Percentiles rank a stretch among this genome's conserved stretches.
Evolutionary conservation across 2,113 vertebrate species (phyloP).

Genomic region (Bolborhynchus lineola): DNA sequence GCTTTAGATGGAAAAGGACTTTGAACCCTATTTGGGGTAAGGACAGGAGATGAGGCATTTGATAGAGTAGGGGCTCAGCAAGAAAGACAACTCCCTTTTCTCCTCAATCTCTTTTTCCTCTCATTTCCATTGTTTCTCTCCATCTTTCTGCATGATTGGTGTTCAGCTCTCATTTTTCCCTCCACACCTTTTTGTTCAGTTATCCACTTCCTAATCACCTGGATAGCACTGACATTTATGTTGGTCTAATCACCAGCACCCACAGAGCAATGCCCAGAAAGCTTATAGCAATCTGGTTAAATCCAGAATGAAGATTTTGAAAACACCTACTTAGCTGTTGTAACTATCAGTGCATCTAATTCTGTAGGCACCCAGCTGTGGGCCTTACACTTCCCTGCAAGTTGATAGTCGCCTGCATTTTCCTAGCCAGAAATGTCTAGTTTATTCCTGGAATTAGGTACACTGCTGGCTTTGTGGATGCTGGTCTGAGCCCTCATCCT

Average conservation of each 20-base stretch:
- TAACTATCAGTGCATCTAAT: neutral
- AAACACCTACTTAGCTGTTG: neutral
- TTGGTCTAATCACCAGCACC: neutral
- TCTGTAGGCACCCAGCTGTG: neutral
- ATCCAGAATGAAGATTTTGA: neutral
- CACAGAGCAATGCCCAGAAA: neutral
- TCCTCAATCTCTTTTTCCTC: neutral
- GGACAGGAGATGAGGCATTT: neutral
- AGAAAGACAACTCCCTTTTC: neutral
- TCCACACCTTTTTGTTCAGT: neutral
- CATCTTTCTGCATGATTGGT: neutral
- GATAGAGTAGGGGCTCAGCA: neutral
- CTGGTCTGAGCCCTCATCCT: neutral
- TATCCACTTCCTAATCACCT: neutral
- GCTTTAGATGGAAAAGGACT: neutral
- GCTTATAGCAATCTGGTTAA: neutral
- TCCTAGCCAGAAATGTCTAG: neutral
- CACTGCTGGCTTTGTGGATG: neutral
- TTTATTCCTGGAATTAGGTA: neutral
- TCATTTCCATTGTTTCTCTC: neutral
- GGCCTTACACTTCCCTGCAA: neutral
- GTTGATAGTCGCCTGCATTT: rapidly evolving
- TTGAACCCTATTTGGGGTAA: neutral
- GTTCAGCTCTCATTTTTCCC: neutral
- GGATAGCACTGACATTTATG: neutral